These are phyloP conservation scores for Oxyteleia sp. DNA, from an alignment of 2,888 invertebrate species.

Conservation along the genomic window DNA sequence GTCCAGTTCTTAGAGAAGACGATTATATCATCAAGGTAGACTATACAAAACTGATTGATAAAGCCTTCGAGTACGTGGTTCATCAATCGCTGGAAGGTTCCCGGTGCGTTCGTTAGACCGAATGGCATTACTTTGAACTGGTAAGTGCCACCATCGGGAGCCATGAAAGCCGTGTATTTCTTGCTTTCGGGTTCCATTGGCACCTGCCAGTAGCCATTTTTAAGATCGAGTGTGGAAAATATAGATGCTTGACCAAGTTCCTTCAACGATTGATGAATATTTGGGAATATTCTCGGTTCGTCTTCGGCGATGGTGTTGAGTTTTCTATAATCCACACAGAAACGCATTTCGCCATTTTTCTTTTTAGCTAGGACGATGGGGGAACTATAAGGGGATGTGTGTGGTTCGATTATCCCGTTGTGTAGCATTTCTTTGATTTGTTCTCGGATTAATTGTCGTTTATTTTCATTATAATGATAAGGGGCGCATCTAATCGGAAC, in stretches of 20 bases:
- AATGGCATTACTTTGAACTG: slow-evolving; percentile 80
- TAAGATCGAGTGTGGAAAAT: slow-evolving; percentile 79
- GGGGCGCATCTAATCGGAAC: too few species aligned
- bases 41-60: slow-evolving; percentile 70
- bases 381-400: slow-evolving; percentile 65
- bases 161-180: slow-evolving; percentile 77
- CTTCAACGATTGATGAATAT: slow-evolving; percentile 28
- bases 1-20: slow-evolving; percentile 69
- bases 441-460: slow-evolving; percentile 24
- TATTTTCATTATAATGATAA: not conserved
- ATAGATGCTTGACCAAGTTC: slow-evolving; percentile 74
- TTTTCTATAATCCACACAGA: slow-evolving; percentile 70
- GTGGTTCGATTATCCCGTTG: slow-evolving; percentile 67
- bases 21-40: slow-evolving; percentile 81
- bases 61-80: slow-evolving; percentile 73
- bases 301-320: too few species aligned
- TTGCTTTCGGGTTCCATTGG: slow-evolving; percentile 73
- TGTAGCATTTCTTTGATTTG: slow-evolving; percentile 73
- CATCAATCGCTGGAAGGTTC: slow-evolving; percentile 80
- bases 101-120: slow-evolving; percentile 77
- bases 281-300: slow-evolving; percentile 14
- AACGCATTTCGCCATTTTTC: slow-evolving; percentile 69
- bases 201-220: slow-evolving; percentile 81
- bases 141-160: slow-evolving; percentile 77
- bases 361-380: slow-evolving; percentile 68